Percentiles rank a stretch among this genome's conserved stretches.
Evolutionary conservation across 2,888 invertebrate genomes (phyloP).

Genomic region (Amphipyra tragopoginis): DNA sequence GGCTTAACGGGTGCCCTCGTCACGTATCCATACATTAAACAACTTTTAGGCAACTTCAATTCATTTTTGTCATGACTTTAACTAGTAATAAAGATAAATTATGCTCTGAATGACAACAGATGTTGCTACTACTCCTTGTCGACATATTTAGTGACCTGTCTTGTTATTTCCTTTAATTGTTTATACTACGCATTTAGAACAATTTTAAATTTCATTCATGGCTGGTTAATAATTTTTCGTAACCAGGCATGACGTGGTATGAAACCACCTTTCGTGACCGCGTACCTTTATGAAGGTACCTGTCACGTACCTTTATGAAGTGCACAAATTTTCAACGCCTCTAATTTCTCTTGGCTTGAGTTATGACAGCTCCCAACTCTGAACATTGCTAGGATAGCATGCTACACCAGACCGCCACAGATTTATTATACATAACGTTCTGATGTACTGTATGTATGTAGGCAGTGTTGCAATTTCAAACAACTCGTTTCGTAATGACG

Average conservation of each 20-base stretch:
- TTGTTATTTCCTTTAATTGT: not conserved
- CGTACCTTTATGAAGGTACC: no score
- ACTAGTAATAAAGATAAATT: slow-evolving; percentile 34
- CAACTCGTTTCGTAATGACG: not conserved
- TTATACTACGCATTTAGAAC: not conserved
- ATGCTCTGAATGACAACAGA: slow-evolving; percentile 18
- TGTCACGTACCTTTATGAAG: not conserved
- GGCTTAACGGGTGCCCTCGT: slow-evolving; percentile 43
- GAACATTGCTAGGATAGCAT: slow-evolving; percentile 21
- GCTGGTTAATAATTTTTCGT: not conserved
- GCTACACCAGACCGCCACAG: slow-evolving; percentile 18
- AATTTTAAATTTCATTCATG: not conserved
- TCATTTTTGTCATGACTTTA: slow-evolving; percentile 17
- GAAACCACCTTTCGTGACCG: no score
- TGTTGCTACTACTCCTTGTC: slow-evolving; percentile 2
- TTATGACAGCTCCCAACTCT: slow-evolving; percentile 16
- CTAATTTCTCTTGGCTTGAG: slow-evolving; percentile 24
- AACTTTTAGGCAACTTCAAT: slow-evolving; percentile 28
- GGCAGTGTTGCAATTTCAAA: not conserved
- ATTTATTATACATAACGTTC: slow-evolving; percentile 26
- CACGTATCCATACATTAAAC: slow-evolving; percentile 34
- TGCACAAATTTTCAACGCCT: slow-evolving; percentile 10
- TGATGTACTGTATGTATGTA: slow-evolving; percentile 12
- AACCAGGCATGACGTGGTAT: no score
- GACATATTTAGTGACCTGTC: not conserved